Evolutionary conservation across 1,140 invertebrate species (phyloP).

Genomic region (Meteorus sp.): DNA sequence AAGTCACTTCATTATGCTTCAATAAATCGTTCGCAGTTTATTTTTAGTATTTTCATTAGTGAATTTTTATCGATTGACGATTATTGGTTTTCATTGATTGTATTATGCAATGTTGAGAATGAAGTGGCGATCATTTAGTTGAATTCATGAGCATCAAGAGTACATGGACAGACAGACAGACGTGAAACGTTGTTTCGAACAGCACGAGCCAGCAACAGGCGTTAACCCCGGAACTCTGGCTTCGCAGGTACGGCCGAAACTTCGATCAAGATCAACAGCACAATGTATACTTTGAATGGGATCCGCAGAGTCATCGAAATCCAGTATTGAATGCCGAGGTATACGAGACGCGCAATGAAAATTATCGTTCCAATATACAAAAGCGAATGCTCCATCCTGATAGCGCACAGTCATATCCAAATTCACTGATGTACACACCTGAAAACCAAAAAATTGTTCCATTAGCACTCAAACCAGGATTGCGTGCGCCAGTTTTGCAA

Average conservation of each 20-base stretch:
- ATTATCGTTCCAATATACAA: constrained; percentile 61
- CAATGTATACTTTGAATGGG: constrained; percentile 50
- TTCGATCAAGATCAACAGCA: constrained; percentile 34
- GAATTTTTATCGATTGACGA: too few species aligned
- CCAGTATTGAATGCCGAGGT: constrained; percentile 43
- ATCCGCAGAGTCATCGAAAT: constrained; percentile 45
- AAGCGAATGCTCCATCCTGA: constrained; percentile 70
- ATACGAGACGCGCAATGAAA: constrained; percentile 44
- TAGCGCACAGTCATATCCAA: constrained; percentile 64
- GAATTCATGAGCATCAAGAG: constrained; percentile 10
- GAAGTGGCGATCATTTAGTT: constrained; percentile 14
- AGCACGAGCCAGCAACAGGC: constrained; percentile 23
- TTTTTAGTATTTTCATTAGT: too few species aligned
- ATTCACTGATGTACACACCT: constrained; percentile 64
- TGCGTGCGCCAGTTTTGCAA: constrained; percentile 72
- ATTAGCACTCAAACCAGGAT: constrained; percentile 67
- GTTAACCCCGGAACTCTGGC: constrained; percentile 23
- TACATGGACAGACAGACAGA: constrained; percentile 26
- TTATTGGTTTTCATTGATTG: too few species aligned
- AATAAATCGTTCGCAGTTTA: too few species aligned
- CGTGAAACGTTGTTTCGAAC: constrained; percentile 26
- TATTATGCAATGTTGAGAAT: constrained; percentile 22
- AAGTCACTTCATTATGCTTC: not conserved
- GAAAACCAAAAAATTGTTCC: constrained; percentile 54
- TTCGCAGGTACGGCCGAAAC: constrained; percentile 43